A percentile compares a stretch with the other conserved stretches of the same genome.
These are phyloP conservation scores for Triplophysa tibetana DNA, from an alignment of 2,113 vertebrate genomes.

Conservation along the genomic window DNA sequence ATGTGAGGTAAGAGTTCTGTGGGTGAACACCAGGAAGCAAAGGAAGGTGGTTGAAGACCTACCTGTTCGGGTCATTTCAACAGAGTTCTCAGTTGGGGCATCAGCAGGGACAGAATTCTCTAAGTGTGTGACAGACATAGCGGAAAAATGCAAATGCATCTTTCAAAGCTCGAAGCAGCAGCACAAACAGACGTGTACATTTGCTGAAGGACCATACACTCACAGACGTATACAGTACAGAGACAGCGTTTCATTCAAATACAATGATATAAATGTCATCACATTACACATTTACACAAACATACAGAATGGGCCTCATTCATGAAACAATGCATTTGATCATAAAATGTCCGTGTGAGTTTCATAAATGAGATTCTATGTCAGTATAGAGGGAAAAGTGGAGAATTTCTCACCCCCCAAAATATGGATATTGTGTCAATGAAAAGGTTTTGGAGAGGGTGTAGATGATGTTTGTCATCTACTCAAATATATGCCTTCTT, in stretches of 20 bases:
- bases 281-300: conserved; percentile 53
- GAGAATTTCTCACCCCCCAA: background rate
- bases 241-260: conserved; percentile 13
- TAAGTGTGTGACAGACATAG: conserved; percentile 78
- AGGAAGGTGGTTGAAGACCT: conserved; percentile 56
- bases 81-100: conserved; percentile 69
- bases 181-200: conserved; percentile 35
- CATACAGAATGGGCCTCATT: conserved; percentile 29
- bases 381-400: background rate
- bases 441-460: no score
- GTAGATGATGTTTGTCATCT: no score
- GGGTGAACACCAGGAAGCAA: conserved; percentile 47
- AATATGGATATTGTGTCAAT: background rate
- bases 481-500: no score
- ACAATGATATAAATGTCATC: background rate
- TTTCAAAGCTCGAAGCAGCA: conserved; percentile 69
- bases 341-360: conserved; percentile 1
- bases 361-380: conserved; percentile 1
- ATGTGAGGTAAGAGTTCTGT: conserved; percentile 66
- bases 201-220: conserved; percentile 17
- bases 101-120: conserved; percentile 72
- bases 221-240: conserved; percentile 21
- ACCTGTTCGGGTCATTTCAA: conserved; percentile 77
- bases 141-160: conserved; percentile 66
- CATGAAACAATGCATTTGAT: background rate